A percentile compares a stretch with the other conserved stretches of the same genome.
Conservation (phyloP, 2,797 vertebrate species). For the Myiotriccus ornatus region DNA sequence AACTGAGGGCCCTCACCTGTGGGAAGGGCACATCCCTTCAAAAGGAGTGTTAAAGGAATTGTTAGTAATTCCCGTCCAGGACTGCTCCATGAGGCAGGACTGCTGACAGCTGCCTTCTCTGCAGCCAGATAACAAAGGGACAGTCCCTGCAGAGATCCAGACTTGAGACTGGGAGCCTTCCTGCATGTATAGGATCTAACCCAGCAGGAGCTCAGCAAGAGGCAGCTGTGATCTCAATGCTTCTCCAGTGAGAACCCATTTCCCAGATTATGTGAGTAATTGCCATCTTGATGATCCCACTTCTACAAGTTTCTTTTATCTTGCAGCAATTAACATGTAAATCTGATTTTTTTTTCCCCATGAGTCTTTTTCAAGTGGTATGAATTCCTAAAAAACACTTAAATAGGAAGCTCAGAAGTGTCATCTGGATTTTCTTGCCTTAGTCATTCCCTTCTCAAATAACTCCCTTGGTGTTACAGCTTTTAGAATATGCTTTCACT, state of each 20-base stretch:
- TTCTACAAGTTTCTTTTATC: slow-evolving; percentile 27
- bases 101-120: not conserved
- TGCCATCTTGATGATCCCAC: slow-evolving; percentile 1
- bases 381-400: slow-evolving; percentile 3
- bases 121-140: not conserved
- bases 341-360: not conserved
- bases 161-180: not conserved
- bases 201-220: not conserved
- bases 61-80: not conserved
- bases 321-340: slow-evolving; percentile 36
- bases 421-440: slow-evolving; percentile 26
- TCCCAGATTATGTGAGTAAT: not conserved
- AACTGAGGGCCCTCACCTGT: not conserved
- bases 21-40: not conserved
- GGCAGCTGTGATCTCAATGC: not conserved
- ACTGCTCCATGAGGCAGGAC: not conserved
- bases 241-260: not conserved
- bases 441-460: slow-evolving; percentile 5
- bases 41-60: not conserved
- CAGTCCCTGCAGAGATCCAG: not conserved
- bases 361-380: slow-evolving; percentile 31
- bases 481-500: not conserved
- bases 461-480: not conserved
- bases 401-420: slow-evolving; percentile 40
- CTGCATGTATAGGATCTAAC: not conserved